These are phyloP conservation scores for Apodemus speciosus DNA, from an alignment of 2,113 vertebrate species.

Conservation along the genomic window DNA sequence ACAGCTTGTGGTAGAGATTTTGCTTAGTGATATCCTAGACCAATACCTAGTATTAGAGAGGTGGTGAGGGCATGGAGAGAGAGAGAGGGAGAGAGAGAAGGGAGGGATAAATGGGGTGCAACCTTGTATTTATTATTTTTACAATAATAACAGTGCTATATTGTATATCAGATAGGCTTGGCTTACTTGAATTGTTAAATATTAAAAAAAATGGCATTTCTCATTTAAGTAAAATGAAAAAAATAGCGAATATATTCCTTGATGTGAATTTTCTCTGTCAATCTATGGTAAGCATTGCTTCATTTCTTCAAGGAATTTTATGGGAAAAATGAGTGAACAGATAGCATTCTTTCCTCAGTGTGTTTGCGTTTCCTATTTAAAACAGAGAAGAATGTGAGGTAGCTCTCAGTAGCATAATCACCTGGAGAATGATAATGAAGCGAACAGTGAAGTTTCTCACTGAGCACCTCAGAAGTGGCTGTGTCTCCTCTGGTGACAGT, in stretches of 20 bases:
- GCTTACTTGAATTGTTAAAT: background rate
- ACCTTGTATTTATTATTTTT: background rate
- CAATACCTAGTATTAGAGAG: background rate
- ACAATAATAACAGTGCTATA: background rate
- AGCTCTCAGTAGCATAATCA: slow-evolving; percentile 79
- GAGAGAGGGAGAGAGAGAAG: rapidly evolving
- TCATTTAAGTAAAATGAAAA: slow-evolving; percentile 63
- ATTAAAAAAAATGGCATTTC: slow-evolving; percentile 52
- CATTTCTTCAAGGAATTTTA: slow-evolving; percentile 62
- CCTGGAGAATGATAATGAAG: slow-evolving; percentile 67
- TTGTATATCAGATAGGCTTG: background rate
- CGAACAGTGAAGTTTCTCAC: slow-evolving; percentile 61
- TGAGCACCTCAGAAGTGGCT: slow-evolving; percentile 51
- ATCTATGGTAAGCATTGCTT: slow-evolving; percentile 76
- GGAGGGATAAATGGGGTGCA: background rate
- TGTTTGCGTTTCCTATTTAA: slow-evolving; percentile 65
- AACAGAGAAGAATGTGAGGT: slow-evolving; percentile 48
- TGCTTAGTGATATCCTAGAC: background rate
- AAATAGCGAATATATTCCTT: slow-evolving; percentile 66
- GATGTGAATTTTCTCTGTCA: slow-evolving; percentile 74
- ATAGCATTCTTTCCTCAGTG: slow-evolving; percentile 77
- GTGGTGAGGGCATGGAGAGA: rapidly evolving
- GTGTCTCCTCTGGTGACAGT: slow-evolving; percentile 46
- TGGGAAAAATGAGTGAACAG: slow-evolving; percentile 80
- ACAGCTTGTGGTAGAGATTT: background rate